Base-by-base conservation (phyloP, 2,113 vertebrate species). In the Rhodinocichla rosea region DNA sequence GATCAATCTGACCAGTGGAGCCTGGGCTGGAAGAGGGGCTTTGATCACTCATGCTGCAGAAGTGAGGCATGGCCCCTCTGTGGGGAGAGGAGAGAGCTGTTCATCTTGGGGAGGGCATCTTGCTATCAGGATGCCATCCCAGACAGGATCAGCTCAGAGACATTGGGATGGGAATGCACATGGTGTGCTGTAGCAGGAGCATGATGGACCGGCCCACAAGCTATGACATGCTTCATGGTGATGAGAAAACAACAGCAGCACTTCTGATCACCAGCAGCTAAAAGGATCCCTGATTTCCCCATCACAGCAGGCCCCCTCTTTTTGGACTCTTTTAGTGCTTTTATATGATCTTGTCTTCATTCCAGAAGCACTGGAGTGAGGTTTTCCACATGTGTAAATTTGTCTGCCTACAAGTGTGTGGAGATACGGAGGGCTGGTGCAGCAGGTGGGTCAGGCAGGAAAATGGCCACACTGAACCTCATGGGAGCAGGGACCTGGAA, bases 81-180 rank as follows among this genome's bases (percentile, higher is more conserved):
- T 6, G 28, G 33, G 13, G 33, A 77, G 59, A n/a, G 5, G 10
- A 3, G 7, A 62, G 33, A 57, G 45, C 23, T 19, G 4, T 47
- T n/a, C 32, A 23, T 35, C n/a, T n/a, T n/a, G n/a, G n/a, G n/a
- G n/a, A n/a, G 23, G 45, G n/a, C 23, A 37, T 50, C 32, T 70
- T 9, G 2, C 22, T 76, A 0, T 40, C 39, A n/a, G 35, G 11
- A 18, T 1, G 0, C 24, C 37, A 73, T 39, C 42, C 45, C n/a
- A 57, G 65, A 42, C 13, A 76, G 11, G 20, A 47, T 22, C 39
- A 47, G 15, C 17, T 76, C 8, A 7, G 56, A 67, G 47, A 8
- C 5, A 1, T 2, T 47, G 55, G 64, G 17, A n/a, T 6, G 4
- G 12, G 7, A 24, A 62, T 62, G 30, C 20, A 65, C 12, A 26